Conservation (phyloP, 1,140 invertebrate genomes). For the Augochlora pura region DNA sequence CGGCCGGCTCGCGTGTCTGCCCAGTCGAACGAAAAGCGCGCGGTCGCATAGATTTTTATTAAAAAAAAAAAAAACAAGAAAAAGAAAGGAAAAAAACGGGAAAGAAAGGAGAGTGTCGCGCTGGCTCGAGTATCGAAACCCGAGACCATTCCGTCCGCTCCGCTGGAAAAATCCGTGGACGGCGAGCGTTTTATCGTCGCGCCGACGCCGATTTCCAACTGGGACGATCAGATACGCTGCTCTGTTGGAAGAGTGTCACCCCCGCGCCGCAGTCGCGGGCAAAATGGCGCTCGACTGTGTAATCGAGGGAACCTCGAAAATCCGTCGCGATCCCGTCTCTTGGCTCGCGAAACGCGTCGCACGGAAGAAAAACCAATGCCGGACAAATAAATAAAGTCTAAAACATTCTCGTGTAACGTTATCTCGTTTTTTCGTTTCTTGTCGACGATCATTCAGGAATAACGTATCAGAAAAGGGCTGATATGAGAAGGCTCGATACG, state of each 20-base stretch:
- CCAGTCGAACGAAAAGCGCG: slow-evolving; percentile 26
- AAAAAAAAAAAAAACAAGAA: slow-evolving; percentile 45
- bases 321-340: too few species aligned
- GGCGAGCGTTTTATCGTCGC: background rate
- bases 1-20: slow-evolving; percentile 10
- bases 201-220: background rate
- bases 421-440: too few species aligned
- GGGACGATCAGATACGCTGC: background rate
- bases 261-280: background rate
- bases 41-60: slow-evolving; percentile 28
- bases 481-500: too few species aligned
- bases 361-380: too few species aligned
- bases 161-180: background rate
- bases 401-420: too few species aligned
- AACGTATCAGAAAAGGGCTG: too few species aligned
- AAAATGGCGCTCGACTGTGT: background rate
- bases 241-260: background rate
- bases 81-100: too few species aligned
- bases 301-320: too few species aligned
- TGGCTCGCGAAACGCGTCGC: too few species aligned
- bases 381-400: too few species aligned
- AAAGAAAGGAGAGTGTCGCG: background rate
- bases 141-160: background rate
- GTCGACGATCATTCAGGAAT: too few species aligned
- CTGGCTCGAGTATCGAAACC: background rate